Percentiles rank a stretch among this genome's conserved stretches.
phyloP scores from a whole-genome alignment of 64 coral and sea anemone genomes.

The Platygyra sinensis region DNA sequence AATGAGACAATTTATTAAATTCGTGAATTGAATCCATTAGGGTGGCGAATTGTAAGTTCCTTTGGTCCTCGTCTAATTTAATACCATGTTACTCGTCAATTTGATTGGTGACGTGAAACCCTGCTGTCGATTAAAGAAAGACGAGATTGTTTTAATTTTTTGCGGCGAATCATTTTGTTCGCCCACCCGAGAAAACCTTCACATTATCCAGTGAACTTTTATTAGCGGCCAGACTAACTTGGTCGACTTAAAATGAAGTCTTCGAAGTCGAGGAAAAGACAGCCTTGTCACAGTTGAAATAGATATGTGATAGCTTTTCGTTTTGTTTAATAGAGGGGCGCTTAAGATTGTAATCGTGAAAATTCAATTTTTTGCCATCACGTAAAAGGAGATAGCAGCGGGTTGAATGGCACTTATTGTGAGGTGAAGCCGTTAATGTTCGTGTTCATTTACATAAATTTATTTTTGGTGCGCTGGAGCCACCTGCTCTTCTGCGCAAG shows the following conservation, averaged over 20 bases:
- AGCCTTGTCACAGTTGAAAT: background rate
- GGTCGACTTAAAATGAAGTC: background rate
- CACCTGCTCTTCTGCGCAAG: slow-evolving; percentile 17
- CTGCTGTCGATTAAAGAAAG: background rate
- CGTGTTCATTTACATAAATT: slow-evolving; percentile 51
- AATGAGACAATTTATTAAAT: slow-evolving; percentile 13
- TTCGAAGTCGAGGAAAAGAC: background rate
- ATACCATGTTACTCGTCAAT: background rate
- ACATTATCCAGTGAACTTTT: background rate
- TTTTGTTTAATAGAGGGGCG: background rate
- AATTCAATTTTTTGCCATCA: slow-evolving; percentile 37
- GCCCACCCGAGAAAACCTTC: background rate
- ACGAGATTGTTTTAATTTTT: slow-evolving; percentile 1
- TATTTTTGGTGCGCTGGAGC: slow-evolving; percentile 2
- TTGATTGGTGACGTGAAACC: background rate
- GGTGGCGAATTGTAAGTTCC: slow-evolving; percentile 1
- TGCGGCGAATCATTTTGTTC: background rate
- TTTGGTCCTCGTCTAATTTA: background rate
- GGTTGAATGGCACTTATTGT: slow-evolving; percentile 14
- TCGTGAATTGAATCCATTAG: background rate
- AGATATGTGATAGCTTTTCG: background rate
- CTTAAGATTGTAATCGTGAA: slow-evolving; percentile 23
- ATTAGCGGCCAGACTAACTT: background rate
- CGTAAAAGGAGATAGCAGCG: background rate
- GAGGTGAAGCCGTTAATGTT: slow-evolving; percentile 26